phyloP scores from a whole-genome alignment of 2,113 vertebrate species.

The Speoplatyrhinus poulsoni region DNA sequence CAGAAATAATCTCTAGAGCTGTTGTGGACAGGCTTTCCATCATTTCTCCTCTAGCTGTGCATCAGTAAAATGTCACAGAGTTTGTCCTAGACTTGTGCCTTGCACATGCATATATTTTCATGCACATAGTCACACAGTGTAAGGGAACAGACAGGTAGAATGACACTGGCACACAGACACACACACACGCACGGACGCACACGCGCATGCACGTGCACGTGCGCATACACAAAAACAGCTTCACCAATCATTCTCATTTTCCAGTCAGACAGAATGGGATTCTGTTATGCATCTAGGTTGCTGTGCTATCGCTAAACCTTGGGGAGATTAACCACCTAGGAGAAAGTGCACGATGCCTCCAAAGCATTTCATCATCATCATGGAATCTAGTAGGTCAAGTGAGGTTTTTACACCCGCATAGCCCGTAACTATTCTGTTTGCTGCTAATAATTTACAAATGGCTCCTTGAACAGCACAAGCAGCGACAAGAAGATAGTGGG shows the following conservation, averaged over 20 bases:
- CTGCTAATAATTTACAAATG: constrained; percentile 60
- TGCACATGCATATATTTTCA: background rate
- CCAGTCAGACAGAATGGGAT: constrained; percentile 2
- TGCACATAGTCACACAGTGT: background rate
- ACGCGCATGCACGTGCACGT: constrained; percentile 28
- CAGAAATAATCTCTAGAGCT: constrained; percentile 39
- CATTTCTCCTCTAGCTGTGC: constrained; percentile 35
- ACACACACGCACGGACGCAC: constrained; percentile 27
- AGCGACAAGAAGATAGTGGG: constrained; percentile 44
- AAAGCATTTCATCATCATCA: constrained; percentile 29
- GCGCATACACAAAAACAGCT: constrained; percentile 2
- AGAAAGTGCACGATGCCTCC: constrained; percentile 18
- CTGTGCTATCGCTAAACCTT: constrained; percentile 20
- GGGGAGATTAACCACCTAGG: constrained; percentile 12
- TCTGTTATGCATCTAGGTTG: constrained; percentile 33
- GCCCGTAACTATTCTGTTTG: constrained; percentile 23
- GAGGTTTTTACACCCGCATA: constrained; percentile 31
- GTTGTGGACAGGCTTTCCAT: constrained; percentile 26
- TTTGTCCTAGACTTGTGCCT: background rate
- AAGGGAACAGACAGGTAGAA: constrained; percentile 17
- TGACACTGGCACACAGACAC: constrained; percentile 23
- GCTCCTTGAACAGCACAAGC: constrained; percentile 66
- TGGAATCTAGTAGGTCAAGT: constrained; percentile 22
- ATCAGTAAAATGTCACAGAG: constrained; percentile 26
- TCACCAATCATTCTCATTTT: constrained; percentile 21